A percentile compares a stretch with the other conserved stretches of the same genome.
phyloP scores from a whole-genome alignment of 2,888 invertebrate species.

The Therioaphis trifolii region DNA sequence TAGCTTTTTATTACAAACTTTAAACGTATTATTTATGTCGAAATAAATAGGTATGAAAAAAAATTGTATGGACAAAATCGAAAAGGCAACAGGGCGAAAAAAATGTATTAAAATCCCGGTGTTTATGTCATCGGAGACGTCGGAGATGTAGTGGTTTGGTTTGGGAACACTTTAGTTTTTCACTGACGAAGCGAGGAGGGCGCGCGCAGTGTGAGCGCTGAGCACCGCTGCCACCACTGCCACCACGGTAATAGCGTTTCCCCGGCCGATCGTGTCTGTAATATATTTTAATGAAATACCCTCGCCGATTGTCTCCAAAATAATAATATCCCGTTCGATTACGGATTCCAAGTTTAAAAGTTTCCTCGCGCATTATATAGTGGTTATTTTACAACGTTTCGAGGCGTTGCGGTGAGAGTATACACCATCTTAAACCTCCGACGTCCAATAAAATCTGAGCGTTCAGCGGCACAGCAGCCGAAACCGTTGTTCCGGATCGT shows the following conservation, averaged over 20 bases:
- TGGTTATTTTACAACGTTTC: background rate
- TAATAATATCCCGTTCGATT: slow-evolving; percentile 29
- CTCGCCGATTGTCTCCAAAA: background rate
- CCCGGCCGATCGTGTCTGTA: background rate
- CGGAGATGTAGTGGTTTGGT: background rate
- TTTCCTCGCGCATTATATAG: background rate
- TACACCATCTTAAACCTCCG: background rate
- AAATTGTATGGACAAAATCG: background rate
- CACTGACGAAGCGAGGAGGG: too few relatives aligned
- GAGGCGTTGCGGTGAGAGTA: background rate
- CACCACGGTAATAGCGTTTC: slow-evolving; percentile 1
- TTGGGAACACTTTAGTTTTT: background rate
- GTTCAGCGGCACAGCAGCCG: too few relatives aligned
- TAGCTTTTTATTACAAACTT: background rate
- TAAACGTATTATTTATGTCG: background rate
- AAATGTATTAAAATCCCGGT: background rate
- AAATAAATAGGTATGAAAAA: background rate
- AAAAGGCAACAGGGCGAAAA: background rate
- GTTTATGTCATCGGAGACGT: background rate
- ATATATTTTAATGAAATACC: slow-evolving; percentile 38
- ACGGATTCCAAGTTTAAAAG: background rate
- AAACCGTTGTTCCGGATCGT: too few relatives aligned
- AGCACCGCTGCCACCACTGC: too few relatives aligned
- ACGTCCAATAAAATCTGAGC: background rate
- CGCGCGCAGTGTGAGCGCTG: too few relatives aligned